Evolutionary conservation across 2,113 vertebrate genomes (phyloP).

Genomic region (Xyliphius kryptos): DNA sequence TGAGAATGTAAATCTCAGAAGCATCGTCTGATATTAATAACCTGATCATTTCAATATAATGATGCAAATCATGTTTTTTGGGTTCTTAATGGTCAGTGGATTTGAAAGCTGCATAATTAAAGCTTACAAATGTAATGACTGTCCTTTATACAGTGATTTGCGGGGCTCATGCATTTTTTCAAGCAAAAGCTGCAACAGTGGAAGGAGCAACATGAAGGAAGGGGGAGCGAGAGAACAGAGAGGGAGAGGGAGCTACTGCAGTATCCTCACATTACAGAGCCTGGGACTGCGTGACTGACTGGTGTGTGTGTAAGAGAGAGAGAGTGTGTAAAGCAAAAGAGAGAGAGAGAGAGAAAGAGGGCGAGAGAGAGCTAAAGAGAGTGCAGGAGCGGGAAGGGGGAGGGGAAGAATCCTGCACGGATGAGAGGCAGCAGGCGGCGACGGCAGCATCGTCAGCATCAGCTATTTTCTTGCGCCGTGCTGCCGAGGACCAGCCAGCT

Average conservation of each 20-base stretch:
- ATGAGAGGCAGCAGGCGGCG: conserved; percentile 55
- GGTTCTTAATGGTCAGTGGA: too few relatives aligned
- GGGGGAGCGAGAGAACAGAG: conserved; percentile 26
- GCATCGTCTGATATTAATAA: too few relatives aligned
- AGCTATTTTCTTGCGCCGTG: conserved; percentile 47
- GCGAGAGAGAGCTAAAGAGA: conserved; percentile 13
- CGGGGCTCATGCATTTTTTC: too few relatives aligned
- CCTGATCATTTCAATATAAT: too few relatives aligned
- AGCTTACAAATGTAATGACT: background rate
- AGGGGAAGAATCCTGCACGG: conserved; percentile 56
- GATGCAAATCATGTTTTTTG: too few relatives aligned
- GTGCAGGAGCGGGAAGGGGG: conserved; percentile 37
- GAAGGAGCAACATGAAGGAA: conserved; percentile 19
- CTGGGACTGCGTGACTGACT: conserved; percentile 64
- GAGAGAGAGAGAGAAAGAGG: conserved; percentile 21
- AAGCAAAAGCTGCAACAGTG: too few relatives aligned
- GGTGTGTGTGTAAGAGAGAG: conserved; percentile 41
- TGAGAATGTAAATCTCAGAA: too few relatives aligned
- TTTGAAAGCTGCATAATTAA: background rate
- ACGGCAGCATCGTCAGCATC: conserved; percentile 40
- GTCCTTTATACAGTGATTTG: background rate
- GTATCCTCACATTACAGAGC: conserved; percentile 50
- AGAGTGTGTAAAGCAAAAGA: conserved; percentile 24
- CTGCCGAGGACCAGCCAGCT: conserved; percentile 48
- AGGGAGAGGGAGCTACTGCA: conserved; percentile 56